Percentiles rank a stretch among this genome's conserved stretches.
phyloP scores from a whole-genome alignment of 2,797 vertebrate genomes.

The Cynodonichthys magdalenae region DNA sequence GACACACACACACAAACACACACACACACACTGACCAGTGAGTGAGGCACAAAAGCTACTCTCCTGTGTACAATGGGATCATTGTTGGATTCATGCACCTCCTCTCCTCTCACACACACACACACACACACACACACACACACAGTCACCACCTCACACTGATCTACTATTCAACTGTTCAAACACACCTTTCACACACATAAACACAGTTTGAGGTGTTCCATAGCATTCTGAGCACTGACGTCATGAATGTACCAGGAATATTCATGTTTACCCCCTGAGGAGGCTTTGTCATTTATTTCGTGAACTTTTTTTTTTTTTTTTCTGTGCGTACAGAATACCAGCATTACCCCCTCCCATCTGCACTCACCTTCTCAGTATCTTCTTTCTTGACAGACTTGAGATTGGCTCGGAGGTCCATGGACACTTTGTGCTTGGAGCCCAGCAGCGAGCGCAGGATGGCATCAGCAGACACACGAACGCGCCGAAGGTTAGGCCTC shows the following conservation, averaged over 20 bases:
- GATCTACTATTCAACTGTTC: slow-evolving; percentile 24
- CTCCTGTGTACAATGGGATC: slow-evolving; percentile 55
- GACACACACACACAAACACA: slow-evolving; percentile 16
- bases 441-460: slow-evolving; percentile 93
- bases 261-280: neutral
- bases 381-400: slow-evolving; percentile 97
- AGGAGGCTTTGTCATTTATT: neutral
- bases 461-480: slow-evolving; percentile 91
- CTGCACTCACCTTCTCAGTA: slow-evolving; percentile 87
- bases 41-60: slow-evolving; percentile 53
- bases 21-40: slow-evolving; percentile 31
- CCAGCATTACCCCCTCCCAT: neutral
- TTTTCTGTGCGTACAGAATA: neutral
- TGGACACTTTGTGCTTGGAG: slow-evolving; percentile 96
- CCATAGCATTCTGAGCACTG: neutral
- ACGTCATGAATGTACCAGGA: slow-evolving; percentile 22
- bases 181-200: slow-evolving; percentile 53
- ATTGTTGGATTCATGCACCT: slow-evolving; percentile 57
- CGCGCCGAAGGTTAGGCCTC: slow-evolving; percentile 86
- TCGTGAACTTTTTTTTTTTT: neutral
- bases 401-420: slow-evolving; percentile 93
- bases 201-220: slow-evolving; percentile 29
- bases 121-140: no score
- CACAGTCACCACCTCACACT: slow-evolving; percentile 25
- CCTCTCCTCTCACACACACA: slow-evolving; percentile 10